Base-by-base conservation (phyloP, 2,797 vertebrate species). In the Betta splendens region DNA sequence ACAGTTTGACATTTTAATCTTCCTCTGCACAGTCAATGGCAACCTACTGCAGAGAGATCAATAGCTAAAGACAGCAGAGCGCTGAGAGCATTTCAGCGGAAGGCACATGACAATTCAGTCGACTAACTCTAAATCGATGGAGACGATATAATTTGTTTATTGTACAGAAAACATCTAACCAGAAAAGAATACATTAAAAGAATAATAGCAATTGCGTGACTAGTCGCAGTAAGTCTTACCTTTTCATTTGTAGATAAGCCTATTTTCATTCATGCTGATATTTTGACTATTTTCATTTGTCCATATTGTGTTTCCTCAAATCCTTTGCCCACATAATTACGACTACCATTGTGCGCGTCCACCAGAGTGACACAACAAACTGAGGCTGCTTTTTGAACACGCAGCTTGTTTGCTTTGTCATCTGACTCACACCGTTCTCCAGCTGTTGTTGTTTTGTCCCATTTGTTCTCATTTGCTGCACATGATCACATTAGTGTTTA, bases 401-500 rank as follows among this genome's bases (percentile, higher is more conserved):
- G 36, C 22, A 29, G 15, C 25, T 37, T 49, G 21, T 9, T 44
- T 66, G 9, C 40, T 44, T 58, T 26, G 18, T 35, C 2, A 0
- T 17, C 42, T 22, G n/a, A 42, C 43, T 54, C 32, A 35, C 18
- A 16, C 21, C 12, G 15, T 42, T 65, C 9, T 61, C 17, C 7
- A 2, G 33, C 38, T 55, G 52, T 44, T 40, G 44, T 64, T 69
- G 25, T 64, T 35, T 43, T 45, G 29, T 3, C 36, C 48, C 21
- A 25, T 76, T 72, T 79, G 46, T 55, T 77, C 51, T 63, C 35
- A 68, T 71, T 64, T 68, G 58, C 37, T 79, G 52, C 53, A 62
- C 38, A 45, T 61, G 60, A 72, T 67, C 66, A 46, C 62, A 76
- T 80, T 46, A 69, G 55, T 70, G 79, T 77, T 84, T 79, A 77